These are phyloP conservation scores for Aplysina aerophoba DNA, from an alignment of 37 sponge, comb jelly and placozoan species.

Conservation along the genomic window DNA sequence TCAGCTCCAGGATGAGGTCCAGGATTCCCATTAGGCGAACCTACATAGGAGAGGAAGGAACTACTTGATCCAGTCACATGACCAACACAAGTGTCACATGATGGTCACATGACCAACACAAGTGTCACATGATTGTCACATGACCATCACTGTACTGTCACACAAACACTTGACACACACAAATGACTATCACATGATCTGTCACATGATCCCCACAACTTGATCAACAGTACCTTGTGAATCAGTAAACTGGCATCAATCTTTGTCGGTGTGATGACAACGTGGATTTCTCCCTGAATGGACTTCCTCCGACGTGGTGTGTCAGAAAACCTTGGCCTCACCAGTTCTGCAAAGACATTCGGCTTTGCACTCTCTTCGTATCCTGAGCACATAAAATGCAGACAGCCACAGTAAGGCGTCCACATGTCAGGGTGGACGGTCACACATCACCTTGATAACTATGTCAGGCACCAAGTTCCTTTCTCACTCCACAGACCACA, in stretches of 20 bases:
- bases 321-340: constrained; percentile 56
- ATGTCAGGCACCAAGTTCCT: too few relatives aligned
- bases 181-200: too few relatives aligned
- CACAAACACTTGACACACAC: too few relatives aligned
- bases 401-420: not conserved
- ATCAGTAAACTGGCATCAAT: constrained; percentile 77
- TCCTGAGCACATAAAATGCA: constrained; percentile 13
- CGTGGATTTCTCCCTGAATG: constrained; percentile 73
- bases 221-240: constrained; percentile 53
- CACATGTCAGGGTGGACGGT: not conserved
- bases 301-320: not conserved
- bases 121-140: too few relatives aligned
- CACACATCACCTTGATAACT: not conserved
- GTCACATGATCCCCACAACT: too few relatives aligned
- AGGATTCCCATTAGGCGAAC: constrained; percentile 78
- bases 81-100: too few relatives aligned
- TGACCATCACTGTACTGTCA: too few relatives aligned
- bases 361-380: constrained; percentile 43
- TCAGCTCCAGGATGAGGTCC: constrained; percentile 75
- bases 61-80: too few relatives aligned
- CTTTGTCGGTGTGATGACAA: constrained; percentile 53
- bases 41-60: too few relatives aligned
- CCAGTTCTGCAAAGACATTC: constrained; percentile 72
- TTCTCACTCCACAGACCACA: too few relatives aligned
- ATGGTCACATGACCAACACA: too few relatives aligned